Conservation (phyloP, 1,140 invertebrate genomes). For the Dendroctonus valens region DNA sequence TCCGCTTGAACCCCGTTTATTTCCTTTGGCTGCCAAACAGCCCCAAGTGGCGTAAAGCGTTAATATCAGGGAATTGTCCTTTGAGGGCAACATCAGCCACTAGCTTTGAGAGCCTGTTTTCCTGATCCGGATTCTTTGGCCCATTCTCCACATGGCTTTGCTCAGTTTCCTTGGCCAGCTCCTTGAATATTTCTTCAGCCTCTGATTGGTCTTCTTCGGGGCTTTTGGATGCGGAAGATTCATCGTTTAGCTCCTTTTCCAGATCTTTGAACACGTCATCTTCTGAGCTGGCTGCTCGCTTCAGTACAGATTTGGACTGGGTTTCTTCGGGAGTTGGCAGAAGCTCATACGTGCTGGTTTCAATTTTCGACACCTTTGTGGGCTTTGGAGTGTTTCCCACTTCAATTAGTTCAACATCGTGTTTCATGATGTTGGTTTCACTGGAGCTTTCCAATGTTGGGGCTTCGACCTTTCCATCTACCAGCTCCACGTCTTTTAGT, state of each 20-base stretch:
- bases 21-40: constrained; percentile 11
- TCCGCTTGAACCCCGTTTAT: too few species aligned
- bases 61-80: constrained; percentile 16
- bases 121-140: constrained; percentile 22
- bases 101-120: constrained; percentile 17
- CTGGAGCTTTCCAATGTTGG: constrained; percentile 12
- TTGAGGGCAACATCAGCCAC: constrained; percentile 17
- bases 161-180: constrained; percentile 43
- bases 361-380: constrained; percentile 25
- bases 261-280: constrained; percentile 41
- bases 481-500: constrained; percentile 20
- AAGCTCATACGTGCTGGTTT: constrained; percentile 20
- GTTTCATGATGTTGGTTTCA: constrained; percentile 6
- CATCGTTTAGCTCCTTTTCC: constrained; percentile 36
- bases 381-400: constrained; percentile 29
- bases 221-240: constrained; percentile 11
- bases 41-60: constrained; percentile 18
- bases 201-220: constrained; percentile 38
- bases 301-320: constrained; percentile 27
- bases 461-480: not conserved
- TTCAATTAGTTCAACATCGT: constrained; percentile 32
- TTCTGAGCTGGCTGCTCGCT: constrained; percentile 31
- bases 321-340: constrained; percentile 34
- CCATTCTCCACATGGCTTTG: not conserved
- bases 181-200: constrained; percentile 43